Conservation (phyloP, 23 tunicate species). For the Halocynthia aurantium region DNA sequence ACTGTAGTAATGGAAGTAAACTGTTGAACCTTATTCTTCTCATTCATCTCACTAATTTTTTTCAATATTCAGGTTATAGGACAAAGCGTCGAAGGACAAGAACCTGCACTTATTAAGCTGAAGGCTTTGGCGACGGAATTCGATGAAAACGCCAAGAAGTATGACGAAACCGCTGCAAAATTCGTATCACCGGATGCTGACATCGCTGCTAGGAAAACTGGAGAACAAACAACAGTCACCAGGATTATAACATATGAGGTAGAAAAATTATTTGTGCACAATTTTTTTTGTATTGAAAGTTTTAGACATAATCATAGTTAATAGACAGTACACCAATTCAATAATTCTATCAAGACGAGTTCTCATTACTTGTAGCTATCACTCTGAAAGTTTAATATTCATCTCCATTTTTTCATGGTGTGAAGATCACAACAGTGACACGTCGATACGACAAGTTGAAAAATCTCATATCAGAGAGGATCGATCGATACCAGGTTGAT, state of each 20-base stretch:
- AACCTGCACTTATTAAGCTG: slow-evolving; percentile 29
- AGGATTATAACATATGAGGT: slow-evolving; percentile 20
- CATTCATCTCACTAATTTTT: not conserved
- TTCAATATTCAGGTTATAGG: slow-evolving; percentile 17
- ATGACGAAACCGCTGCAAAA: slow-evolving; percentile 48
- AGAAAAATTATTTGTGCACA: not conserved
- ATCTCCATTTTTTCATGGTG: not conserved
- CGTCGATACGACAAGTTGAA: slow-evolving; percentile 76
- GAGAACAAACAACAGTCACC: slow-evolving; percentile 8
- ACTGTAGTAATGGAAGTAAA: not conserved
- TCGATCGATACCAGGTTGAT: slow-evolving; percentile 59
- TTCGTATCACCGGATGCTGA: slow-evolving; percentile 43
- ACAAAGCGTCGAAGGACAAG: slow-evolving; percentile 17
- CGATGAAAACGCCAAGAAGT: slow-evolving; percentile 51
- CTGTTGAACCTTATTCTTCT: not conserved
- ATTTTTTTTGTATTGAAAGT: no score
- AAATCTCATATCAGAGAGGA: slow-evolving; percentile 65
- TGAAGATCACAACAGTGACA: slow-evolving; percentile 58
- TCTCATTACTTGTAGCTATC: not conserved
- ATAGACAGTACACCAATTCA: no score
- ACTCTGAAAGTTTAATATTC: not conserved
- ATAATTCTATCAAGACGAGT: no score
- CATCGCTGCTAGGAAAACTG: slow-evolving; percentile 15
- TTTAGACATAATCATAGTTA: no score
- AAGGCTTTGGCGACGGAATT: slow-evolving; percentile 47